Base-by-base conservation (phyloP, 2,888 invertebrate species). In the Ellobium chinense region DNA sequence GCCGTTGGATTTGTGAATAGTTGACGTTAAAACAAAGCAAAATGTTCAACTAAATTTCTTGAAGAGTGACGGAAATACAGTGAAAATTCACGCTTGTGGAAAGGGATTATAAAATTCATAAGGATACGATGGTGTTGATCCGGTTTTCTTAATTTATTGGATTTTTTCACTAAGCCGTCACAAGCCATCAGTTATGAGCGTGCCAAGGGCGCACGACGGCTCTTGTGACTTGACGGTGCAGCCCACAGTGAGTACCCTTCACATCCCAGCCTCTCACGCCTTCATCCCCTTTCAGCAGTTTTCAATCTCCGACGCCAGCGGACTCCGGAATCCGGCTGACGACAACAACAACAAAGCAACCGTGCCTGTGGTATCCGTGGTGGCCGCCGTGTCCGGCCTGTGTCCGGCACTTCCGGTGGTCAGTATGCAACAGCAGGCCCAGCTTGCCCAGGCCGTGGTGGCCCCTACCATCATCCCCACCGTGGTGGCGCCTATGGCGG, bases 231-330 rank as follows among this genome's bases (percentile, higher is more conserved):
- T 72, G 14, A 62, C 70, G 5, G 78, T 78, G 54, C 78, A 78
- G 62, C 39, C 68, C 5, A 78, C 78, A 60, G 70, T 78, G 1
- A 63, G 70, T 36, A 36, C 80, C 36, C 68, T 80, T 0, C 80
- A 80, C 66, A 74, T 80, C n/a, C 80, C 80, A 0, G 39, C 46
- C 31, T 80, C 80, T 2, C 80, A 80, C 62, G 39, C 80, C 7
- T 80, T 74, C 39, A 73, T 80, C 73, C 80, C 80, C 0, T 74
- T 80, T 34, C 80, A 74, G 54, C 68, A 73, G 39, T 80, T 74
- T 29, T 80, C 80, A 24, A n/a, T 73, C 29, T 9, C 74, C 31
- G 69, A 72, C 76, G 56, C 36, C 21, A 46, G 73, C 31, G 73
- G 77, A 24, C 34, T 77, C 31, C 46, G 73, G 24, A 70, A 60